Percentiles rank a stretch among this genome's conserved stretches.
These are phyloP conservation scores for Sesamia nonagrioides DNA, from an alignment of 1,140 invertebrate species.

Conservation along the genomic window DNA sequence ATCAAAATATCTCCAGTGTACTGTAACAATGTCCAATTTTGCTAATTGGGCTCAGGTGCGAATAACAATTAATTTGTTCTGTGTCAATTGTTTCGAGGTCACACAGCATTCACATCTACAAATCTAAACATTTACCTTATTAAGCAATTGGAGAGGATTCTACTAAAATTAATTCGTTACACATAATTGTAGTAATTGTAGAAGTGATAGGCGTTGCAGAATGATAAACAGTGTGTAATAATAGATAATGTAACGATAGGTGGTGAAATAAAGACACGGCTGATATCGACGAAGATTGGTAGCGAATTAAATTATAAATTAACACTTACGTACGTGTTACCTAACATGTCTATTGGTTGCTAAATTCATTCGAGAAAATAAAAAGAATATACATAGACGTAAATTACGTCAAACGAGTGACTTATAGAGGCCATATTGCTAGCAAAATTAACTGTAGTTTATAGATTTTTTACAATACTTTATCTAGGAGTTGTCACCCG, in stretches of 20 bases:
- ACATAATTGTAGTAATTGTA: constrained; percentile 24
- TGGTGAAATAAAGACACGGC: constrained; percentile 26
- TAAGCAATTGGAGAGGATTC: background rate
- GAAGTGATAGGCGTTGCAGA: constrained; percentile 18
- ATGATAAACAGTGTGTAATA: constrained; percentile 39
- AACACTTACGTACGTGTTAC: constrained; percentile 29
- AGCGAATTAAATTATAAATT: constrained; percentile 45
- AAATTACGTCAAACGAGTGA: background rate
- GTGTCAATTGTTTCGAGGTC: constrained; percentile 37
- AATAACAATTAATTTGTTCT: constrained; percentile 3
- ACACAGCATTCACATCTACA: background rate
- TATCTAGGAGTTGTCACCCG: background rate
- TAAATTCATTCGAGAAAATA: constrained; percentile 22
- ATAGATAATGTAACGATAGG: constrained; percentile 34
- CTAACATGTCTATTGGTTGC: constrained; percentile 27
- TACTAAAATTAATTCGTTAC: constrained; percentile 25
- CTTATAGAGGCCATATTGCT: constrained; percentile 7
- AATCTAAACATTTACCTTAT: constrained; percentile 1
- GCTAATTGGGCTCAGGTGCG: constrained; percentile 19
- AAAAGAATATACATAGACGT: background rate
- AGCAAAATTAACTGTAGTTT: constrained; percentile 18
- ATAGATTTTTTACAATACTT: constrained; percentile 8
- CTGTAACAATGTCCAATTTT: constrained; percentile 26
- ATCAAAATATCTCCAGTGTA: constrained; percentile 10
- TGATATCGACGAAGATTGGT: background rate